Evolutionary conservation across 2,888 invertebrate species (phyloP).

Genomic region (Criorhina ranunculi): DNA sequence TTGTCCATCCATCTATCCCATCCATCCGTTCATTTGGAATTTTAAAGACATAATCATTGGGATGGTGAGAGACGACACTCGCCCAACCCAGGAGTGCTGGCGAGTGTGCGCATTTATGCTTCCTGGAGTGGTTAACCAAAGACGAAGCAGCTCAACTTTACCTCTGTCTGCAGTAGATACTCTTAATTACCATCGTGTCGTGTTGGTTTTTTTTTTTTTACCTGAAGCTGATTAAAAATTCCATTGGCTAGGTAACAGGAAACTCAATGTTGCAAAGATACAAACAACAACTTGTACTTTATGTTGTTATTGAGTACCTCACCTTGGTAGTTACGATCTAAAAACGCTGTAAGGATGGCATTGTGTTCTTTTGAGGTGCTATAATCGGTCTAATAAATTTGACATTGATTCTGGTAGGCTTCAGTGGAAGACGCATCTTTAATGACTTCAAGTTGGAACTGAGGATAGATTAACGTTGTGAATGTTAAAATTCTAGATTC

Average conservation of each 20-base stretch:
- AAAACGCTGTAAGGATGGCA: slow-evolving; percentile 31
- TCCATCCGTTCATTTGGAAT: slow-evolving; percentile 75
- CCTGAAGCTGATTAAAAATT: slow-evolving; percentile 70
- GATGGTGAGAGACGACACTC: slow-evolving; percentile 69
- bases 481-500: slow-evolving; percentile 27
- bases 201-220: slow-evolving; percentile 40
- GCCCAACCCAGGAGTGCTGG: slow-evolving; percentile 65
- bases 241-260: slow-evolving; percentile 56
- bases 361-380: slow-evolving; percentile 38
- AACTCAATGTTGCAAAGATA: slow-evolving; percentile 29
- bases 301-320: no score
- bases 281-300: no score
- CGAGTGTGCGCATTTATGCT: slow-evolving; percentile 65
- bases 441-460: slow-evolving; percentile 4
- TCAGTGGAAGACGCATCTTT: slow-evolving; percentile 23
- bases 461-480: slow-evolving; percentile 8
- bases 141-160: slow-evolving; percentile 24
- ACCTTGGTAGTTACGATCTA: slow-evolving; percentile 15
- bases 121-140: slow-evolving; percentile 57
- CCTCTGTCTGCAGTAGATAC: slow-evolving; percentile 46
- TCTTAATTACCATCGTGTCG: slow-evolving; percentile 65
- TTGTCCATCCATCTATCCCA: slow-evolving; percentile 76
- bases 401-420: slow-evolving; percentile 33
- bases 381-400: slow-evolving; percentile 52
- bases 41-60: slow-evolving; percentile 75